Percentiles rank a stretch among this genome's conserved stretches.
Conservation (phyloP, 2,113 vertebrate genomes). For the Sisor rabdophorus region DNA sequence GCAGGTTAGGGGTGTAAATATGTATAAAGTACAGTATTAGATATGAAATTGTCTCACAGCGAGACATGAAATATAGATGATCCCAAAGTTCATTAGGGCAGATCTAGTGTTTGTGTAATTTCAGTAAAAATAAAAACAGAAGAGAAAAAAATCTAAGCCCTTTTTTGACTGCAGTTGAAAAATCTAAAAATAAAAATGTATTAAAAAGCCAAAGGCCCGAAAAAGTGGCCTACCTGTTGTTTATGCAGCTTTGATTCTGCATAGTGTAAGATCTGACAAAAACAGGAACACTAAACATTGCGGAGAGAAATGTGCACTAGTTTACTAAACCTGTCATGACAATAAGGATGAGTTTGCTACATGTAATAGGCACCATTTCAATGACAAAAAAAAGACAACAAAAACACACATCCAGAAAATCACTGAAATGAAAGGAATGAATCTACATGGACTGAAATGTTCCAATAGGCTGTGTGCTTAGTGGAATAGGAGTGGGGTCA, state of each 20-base stretch:
- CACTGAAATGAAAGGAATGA: slow-evolving; percentile 51
- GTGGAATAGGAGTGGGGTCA: slow-evolving; percentile 29
- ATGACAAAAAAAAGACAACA: slow-evolving; percentile 39
- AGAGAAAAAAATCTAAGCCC: slow-evolving; percentile 54
- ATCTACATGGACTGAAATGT: slow-evolving; percentile 38
- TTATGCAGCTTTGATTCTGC: slow-evolving; percentile 52
- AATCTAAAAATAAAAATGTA: slow-evolving; percentile 56
- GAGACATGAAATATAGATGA: slow-evolving; percentile 50
- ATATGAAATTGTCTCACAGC: slow-evolving; percentile 55
- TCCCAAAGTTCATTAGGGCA: slow-evolving; percentile 53
- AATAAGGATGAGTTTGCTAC: slow-evolving; percentile 62
- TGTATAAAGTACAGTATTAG: slow-evolving; percentile 53
- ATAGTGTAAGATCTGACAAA: slow-evolving; percentile 44
- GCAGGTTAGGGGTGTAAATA: slow-evolving; percentile 47
- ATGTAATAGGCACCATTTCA: slow-evolving; percentile 49
- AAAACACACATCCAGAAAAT: slow-evolving; percentile 20
- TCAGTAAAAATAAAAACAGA: slow-evolving; percentile 34
- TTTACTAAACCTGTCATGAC: slow-evolving; percentile 58
- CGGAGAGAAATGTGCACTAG: slow-evolving; percentile 16
- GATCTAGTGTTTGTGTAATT: slow-evolving; percentile 55
- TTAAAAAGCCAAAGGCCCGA: slow-evolving; percentile 54
- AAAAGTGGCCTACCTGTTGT: slow-evolving; percentile 52
- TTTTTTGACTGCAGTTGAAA: slow-evolving; percentile 57
- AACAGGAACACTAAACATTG: slow-evolving; percentile 20
- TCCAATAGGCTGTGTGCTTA: slow-evolving; percentile 55